Conservation (phyloP, 2,888 invertebrate species). For the Teleiodes luculella region DNA sequence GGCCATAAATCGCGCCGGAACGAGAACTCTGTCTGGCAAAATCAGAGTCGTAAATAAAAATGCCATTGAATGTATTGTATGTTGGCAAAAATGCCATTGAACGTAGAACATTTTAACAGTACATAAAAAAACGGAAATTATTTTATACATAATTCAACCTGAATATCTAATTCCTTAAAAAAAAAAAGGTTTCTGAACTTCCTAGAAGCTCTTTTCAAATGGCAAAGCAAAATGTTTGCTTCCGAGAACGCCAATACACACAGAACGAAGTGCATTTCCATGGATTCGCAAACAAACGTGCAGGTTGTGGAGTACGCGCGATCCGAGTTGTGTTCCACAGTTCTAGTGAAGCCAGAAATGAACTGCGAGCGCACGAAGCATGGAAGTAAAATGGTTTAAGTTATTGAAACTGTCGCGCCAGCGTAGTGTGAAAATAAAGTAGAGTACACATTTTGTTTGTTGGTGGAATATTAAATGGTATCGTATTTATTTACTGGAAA, state of each 20-base stretch:
- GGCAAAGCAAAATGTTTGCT: slow-evolving; percentile 43
- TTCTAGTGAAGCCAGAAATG: background rate
- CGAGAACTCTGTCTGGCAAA: slow-evolving; percentile 60
- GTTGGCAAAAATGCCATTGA: slow-evolving; percentile 17
- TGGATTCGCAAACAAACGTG: slow-evolving; percentile 18
- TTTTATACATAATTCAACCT: background rate
- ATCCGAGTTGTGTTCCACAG: background rate
- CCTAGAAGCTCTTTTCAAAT: slow-evolving; percentile 29
- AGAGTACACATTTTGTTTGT: no score
- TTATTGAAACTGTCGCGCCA: background rate
- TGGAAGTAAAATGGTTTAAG: background rate
- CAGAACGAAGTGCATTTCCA: slow-evolving; percentile 45
- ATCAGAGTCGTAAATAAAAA: slow-evolving; percentile 56
- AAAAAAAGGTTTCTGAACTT: slow-evolving; percentile 24
- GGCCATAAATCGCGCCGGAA: slow-evolving; percentile 66
- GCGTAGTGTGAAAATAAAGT: no score
- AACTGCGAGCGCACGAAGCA: background rate
- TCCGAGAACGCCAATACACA: slow-evolving; percentile 40
- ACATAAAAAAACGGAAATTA: no score
- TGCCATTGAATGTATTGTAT: no score
- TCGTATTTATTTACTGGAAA: no score
- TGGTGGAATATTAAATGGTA: no score
- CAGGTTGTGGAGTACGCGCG: background rate
- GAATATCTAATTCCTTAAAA: background rate
- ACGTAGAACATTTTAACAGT: no score